These are phyloP conservation scores for Telmatochromis bifrenatus DNA, from an alignment of 2,113 vertebrate genomes.

Conservation along the genomic window DNA sequence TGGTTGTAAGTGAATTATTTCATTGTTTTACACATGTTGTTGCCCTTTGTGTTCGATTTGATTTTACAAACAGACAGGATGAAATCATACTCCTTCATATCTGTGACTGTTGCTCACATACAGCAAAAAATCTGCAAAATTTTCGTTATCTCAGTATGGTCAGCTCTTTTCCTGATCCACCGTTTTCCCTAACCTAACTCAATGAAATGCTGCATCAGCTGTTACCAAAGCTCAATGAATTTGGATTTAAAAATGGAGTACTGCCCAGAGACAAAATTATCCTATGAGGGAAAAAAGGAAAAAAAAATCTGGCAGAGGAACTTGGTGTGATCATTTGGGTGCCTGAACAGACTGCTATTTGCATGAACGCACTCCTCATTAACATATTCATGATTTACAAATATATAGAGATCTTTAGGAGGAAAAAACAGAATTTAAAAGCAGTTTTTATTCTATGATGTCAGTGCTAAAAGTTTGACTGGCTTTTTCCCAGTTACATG, in stretches of 20 bases:
- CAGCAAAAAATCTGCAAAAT: not conserved
- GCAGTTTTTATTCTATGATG: not conserved
- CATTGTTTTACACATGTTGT: not conserved
- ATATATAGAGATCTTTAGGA: not conserved
- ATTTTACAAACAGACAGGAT: not conserved
- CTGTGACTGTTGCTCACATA: not conserved
- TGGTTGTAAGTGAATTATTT: not conserved
- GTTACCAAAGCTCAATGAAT: constrained; percentile 46
- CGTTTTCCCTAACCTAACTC: not conserved
- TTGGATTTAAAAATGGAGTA: constrained; percentile 47
- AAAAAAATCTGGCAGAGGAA: constrained; percentile 11
- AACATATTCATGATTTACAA: constrained; percentile 34
- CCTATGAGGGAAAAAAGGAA: not conserved
- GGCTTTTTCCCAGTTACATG: not conserved
- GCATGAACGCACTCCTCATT: not conserved
- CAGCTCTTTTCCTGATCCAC: not conserved
- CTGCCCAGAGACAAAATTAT: constrained; percentile 54
- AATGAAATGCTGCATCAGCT: constrained; percentile 45
- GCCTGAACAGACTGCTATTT: not conserved
- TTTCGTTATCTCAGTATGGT: not conserved
- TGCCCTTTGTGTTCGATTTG: not conserved
- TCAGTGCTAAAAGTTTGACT: not conserved
- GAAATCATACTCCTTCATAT: not conserved
- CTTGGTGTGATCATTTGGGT: constrained; percentile 11
- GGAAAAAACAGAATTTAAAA: not conserved